Evolutionary conservation across 2,888 invertebrate species (phyloP), one percentile per base, ranked within the genome.

Genomic region (Eulithis testata): DNA sequence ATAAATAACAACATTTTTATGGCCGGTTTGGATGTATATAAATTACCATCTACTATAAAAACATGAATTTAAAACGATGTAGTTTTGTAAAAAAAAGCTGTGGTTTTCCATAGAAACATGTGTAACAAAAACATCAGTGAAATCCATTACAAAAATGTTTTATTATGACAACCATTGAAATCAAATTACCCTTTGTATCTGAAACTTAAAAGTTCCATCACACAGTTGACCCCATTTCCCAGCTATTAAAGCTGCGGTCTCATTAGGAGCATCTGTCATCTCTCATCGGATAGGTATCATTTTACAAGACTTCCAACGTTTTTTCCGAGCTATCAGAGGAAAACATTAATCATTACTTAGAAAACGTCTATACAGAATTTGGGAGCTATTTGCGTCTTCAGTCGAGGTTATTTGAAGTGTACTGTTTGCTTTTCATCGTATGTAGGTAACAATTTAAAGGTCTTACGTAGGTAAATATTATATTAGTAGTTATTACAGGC

Each of bases 231-330:
- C 73, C 65, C 71, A 51, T 67, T 69, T 71, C 63, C 57, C 47
- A 37, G 71, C 73, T 71, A 71, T 73, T 69, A 69, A 53, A 65
- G 63, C 64, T 65, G 57, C 65, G 65, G 69, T 50, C 67, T 72
- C 70, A 70, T 73, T 69, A 70, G 63, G 68, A 70, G 59, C 72
- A 73, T 73, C 73, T 73, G 71, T 73, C 72, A 72, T 60, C 59
- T 67, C 64, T 66, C 67, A 67, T 65, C 61, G 63, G 58, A 50
- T 60, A 49, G 65, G 59, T 63, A 68, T 66, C 55, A 60, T 56
- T 62, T 61, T 68, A 66, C 53, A 51, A 58, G 60, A 47, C 63
- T 53, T 53, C 47, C 11, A 50, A 45, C 59, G 51, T 59, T 62
- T 66, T 66, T 60, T 53, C 47, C 52, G 51, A 63, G 60, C 60